Evolutionary conservation across 2,888 invertebrate genomes (phyloP).

Genomic region (Hypomecis punctinalis): DNA sequence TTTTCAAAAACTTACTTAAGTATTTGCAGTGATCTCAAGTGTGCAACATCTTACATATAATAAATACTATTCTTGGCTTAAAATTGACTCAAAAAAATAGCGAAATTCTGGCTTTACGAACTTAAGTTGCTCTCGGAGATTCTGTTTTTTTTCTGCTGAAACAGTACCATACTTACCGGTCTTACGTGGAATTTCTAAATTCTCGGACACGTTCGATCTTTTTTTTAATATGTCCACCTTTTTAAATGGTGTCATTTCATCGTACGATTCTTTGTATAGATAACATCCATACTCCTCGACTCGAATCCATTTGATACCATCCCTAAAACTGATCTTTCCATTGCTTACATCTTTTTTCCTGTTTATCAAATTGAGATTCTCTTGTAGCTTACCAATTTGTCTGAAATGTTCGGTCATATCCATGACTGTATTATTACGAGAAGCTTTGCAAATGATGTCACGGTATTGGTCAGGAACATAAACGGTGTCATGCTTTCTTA

Average conservation of each 20-base stretch:
- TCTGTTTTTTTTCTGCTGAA: too few relatives aligned
- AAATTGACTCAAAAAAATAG: too few relatives aligned
- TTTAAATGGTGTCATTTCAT: constrained; percentile 38
- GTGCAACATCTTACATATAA: too few relatives aligned
- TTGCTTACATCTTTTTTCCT: constrained; percentile 22
- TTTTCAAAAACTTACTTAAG: constrained; percentile 43
- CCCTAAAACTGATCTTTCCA: too few relatives aligned
- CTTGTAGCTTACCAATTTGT: constrained; percentile 21
- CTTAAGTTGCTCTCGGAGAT: too few relatives aligned
- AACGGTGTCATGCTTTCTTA: constrained; percentile 48
- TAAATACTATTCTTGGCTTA: too few relatives aligned
- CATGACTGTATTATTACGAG: constrained; percentile 1
- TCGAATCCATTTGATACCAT: constrained; percentile 9
- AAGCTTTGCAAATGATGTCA: too few relatives aligned
- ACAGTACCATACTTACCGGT: too few relatives aligned
- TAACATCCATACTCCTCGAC: constrained; percentile 8
- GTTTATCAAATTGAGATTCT: constrained; percentile 35
- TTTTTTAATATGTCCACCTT: constrained; percentile 22
- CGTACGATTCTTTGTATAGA: background rate
- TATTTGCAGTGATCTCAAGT: constrained; percentile 41
- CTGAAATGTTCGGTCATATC: constrained; percentile 1
- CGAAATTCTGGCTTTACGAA: too few relatives aligned
- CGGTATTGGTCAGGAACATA: too few relatives aligned
- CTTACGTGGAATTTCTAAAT: too few relatives aligned
- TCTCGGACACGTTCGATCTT: constrained; percentile 11